These are phyloP conservation scores for Platyscapa corneri DNA, from an alignment of 1,140 invertebrate species.

Conservation along the genomic window DNA sequence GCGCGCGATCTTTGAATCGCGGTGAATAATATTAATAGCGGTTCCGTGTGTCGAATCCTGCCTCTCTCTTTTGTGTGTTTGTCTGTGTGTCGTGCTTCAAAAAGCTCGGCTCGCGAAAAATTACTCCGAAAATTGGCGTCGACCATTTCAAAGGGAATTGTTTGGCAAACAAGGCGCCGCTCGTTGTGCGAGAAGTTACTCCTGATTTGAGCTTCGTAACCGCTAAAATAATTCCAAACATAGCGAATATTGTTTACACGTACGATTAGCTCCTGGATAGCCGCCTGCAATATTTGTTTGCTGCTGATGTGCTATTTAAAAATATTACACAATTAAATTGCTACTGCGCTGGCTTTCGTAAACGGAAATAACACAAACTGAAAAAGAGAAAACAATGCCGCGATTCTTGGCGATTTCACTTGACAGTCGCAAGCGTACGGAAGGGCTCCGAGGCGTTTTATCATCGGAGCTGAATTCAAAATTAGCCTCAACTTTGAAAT, in stretches of 20 bases:
- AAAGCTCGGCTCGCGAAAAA: too few relatives aligned
- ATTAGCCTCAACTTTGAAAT: not conserved
- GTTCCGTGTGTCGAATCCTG: too few relatives aligned
- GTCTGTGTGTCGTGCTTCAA: not conserved
- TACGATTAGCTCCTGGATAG: not conserved
- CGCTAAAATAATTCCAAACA: not conserved
- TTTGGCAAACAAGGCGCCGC: not conserved
- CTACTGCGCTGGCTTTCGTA: not conserved
- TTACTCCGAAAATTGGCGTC: not conserved
- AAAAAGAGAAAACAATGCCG: not conserved
- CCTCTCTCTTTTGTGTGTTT: not conserved
- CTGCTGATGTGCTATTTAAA: not conserved
- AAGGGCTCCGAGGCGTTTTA: too few relatives aligned
- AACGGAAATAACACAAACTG: not conserved
- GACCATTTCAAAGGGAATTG: not conserved
- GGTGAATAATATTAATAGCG: too few relatives aligned
- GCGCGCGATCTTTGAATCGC: too few relatives aligned
- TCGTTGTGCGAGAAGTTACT: not conserved
- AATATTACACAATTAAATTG: constrained; percentile 8
- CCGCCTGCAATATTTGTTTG: not conserved
- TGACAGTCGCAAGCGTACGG: too few relatives aligned
- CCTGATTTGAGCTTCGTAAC: not conserved
- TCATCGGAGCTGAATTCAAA: too few relatives aligned
- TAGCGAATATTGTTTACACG: not conserved
- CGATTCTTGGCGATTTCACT: too few relatives aligned